Percentiles rank a stretch among this genome's conserved stretches.
Evolutionary conservation across 2,113 vertebrate species (phyloP).

Genomic region (Himantopus leucocephalus): DNA sequence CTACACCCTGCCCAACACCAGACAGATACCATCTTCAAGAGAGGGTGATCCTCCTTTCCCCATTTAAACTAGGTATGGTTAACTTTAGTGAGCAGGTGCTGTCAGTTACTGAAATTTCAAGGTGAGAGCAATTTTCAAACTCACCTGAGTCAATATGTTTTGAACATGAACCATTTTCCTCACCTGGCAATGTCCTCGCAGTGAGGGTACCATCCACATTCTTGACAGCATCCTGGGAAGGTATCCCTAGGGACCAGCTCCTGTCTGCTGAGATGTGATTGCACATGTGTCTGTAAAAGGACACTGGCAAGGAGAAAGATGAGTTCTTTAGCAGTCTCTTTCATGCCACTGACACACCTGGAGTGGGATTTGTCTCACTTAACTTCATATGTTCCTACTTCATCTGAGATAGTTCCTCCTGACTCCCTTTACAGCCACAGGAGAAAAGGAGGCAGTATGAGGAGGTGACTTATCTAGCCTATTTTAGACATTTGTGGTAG

Average conservation of each 20-base stretch:
- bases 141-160: neutral
- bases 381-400: neutral
- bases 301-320: neutral
- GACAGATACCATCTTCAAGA: neutral
- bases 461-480: neutral
- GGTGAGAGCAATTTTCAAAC: neutral
- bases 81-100: neutral
- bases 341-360: neutral
- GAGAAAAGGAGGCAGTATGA: neutral
- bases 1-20: neutral
- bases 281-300: neutral
- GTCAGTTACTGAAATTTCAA: neutral
- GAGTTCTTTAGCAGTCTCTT: neutral
- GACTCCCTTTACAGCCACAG: neutral
- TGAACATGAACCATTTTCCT: neutral
- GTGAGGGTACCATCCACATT: neutral
- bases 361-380: neutral
- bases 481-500: neutral
- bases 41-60: neutral
- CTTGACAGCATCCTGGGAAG: neutral
- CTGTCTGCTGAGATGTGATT: neutral
- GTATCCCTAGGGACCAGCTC: neutral
- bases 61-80: neutral
- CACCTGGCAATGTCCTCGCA: neutral
- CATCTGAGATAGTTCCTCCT: neutral